Base-by-base conservation (phyloP, 2,888 invertebrate species). In the Lasioglossum figueresi region DNA sequence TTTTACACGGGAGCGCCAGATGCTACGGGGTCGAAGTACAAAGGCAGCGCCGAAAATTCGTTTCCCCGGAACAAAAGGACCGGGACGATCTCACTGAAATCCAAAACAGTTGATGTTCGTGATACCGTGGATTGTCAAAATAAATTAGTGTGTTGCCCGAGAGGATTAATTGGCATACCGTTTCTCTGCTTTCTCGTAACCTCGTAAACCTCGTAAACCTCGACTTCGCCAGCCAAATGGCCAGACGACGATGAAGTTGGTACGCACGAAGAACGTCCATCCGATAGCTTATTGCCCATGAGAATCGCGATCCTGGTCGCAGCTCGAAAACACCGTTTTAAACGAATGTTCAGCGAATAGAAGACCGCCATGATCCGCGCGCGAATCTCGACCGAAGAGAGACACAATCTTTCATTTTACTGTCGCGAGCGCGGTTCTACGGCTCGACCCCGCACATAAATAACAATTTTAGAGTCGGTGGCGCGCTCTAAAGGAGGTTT, bases 391-490 rank as follows among this genome's bases (percentile, higher is more conserved):
- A 37, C 76, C 66, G 37, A 4, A 14, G 45, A 23, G 34, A 56
- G 34, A 45, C 34, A 37, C 70, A 8, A n/a, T n/a, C 43, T 63
- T 71, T 70, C 73, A 48, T 74, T 56, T 70, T 48, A 40, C 6
- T 77, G 23, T 70, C 82, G 23, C 63, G 4, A 16, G 6, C 19
- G 34, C 34, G n/a, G 72, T 45, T 56, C 23, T 10, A 19, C 12
- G 27, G 63, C 63, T 16, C 63, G 63, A 19, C 16, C 63, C 12
- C 68, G 31, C 52, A 45, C 75, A 79, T 79, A 72, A 78, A 84
- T 76, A 84, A 83, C 77, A 70, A 82, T 84, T 74, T 72, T 68
- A 59, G 23, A 40, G 76, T n/a, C 73, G 23, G 34, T 23, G 70
- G 37, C 56, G 56, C 31, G 68, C 16, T 78, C 74, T 48, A 70